A percentile compares a stretch with the other conserved stretches of the same genome.
Evolutionary conservation across 2,888 invertebrate genomes (phyloP).

Genomic region (Catocala sponsa): DNA sequence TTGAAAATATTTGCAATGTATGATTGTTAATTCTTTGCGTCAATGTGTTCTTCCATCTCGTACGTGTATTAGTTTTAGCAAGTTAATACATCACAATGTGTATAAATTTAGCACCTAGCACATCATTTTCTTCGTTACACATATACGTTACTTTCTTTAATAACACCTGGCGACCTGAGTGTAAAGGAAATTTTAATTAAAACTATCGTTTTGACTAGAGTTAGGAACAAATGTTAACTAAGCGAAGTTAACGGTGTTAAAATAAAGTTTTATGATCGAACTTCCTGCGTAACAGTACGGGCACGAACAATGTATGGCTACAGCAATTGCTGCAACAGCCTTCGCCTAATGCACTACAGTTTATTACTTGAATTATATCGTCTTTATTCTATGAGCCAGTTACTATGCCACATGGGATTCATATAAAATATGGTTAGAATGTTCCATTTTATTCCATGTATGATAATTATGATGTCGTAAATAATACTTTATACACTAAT

Average conservation of each 20-base stretch:
- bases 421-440: not conserved
- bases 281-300: conserved; percentile 67
- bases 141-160: not conserved
- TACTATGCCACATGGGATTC: not conserved
- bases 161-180: not conserved
- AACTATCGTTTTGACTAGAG: conserved; percentile 55
- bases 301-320: conserved; percentile 70
- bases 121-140: too few relatives aligned
- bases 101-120: too few relatives aligned
- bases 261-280: conserved; percentile 74
- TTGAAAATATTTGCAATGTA: conserved; percentile 63
- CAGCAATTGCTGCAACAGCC: conserved; percentile 55
- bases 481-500: too few relatives aligned
- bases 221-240: conserved; percentile 61
- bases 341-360: conserved; percentile 55
- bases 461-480: too few relatives aligned
- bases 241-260: conserved; percentile 62
- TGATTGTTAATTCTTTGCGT: conserved; percentile 50
- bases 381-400: conserved; percentile 35
- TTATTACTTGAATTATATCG: conserved; percentile 60
- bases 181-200: conserved; percentile 57
- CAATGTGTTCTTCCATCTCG: too few relatives aligned
- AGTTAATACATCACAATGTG: too few relatives aligned
- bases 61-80: too few relatives aligned
- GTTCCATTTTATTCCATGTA: too few relatives aligned